These are phyloP conservation scores for Xiphias gladius DNA, from an alignment of 2,113 vertebrate genomes.

Conservation along the genomic window DNA sequence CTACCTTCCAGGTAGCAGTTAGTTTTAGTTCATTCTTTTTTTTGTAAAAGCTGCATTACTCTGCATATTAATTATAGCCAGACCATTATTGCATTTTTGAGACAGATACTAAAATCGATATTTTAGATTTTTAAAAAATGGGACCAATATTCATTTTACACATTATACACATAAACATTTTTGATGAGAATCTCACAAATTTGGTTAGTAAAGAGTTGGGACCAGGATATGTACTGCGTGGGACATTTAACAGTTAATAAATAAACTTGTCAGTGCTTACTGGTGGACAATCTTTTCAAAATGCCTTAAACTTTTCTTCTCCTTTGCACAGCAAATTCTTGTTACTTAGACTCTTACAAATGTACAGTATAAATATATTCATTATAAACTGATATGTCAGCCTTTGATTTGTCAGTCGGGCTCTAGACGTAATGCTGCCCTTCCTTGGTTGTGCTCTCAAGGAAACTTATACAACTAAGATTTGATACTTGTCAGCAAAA, in stretches of 20 bases:
- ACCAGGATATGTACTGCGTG: background rate
- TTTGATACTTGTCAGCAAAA: background rate
- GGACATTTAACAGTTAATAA: background rate
- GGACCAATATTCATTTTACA: background rate
- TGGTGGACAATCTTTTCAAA: background rate
- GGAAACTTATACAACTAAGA: background rate
- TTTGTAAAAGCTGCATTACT: background rate
- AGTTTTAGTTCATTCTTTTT: background rate
- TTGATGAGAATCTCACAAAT: background rate
- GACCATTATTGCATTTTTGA: background rate
- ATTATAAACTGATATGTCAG: background rate
- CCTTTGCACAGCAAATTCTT: too few relatives aligned
- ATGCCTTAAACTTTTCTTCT: background rate
- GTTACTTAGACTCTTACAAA: background rate
- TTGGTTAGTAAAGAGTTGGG: background rate
- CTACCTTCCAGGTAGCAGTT: background rate
- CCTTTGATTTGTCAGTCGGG: background rate
- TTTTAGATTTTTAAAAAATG: background rate
- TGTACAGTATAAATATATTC: background rate
- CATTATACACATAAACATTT: background rate
- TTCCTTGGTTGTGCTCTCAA: background rate
- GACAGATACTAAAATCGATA: background rate
- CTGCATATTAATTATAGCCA: slow-evolving; percentile 1
- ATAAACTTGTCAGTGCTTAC: too few relatives aligned
- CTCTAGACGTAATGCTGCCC: background rate